phyloP scores from a whole-genome alignment of 2,888 invertebrate species.

The Monochamus alternatus region DNA sequence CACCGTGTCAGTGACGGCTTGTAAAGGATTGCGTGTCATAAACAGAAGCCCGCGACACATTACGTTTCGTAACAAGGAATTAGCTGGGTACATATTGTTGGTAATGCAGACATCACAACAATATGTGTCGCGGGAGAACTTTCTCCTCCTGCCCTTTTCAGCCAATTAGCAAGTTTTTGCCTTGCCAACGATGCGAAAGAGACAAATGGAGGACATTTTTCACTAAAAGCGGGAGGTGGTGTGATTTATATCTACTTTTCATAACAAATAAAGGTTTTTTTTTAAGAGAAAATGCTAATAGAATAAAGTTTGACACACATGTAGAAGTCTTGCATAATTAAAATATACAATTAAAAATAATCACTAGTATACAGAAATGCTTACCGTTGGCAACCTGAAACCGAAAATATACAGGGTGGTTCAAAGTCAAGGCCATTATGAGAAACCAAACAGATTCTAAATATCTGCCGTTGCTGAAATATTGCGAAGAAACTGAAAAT shows the following conservation, averaged over 20 bases:
- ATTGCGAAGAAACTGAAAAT: too few species aligned
- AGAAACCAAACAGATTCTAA: too few species aligned
- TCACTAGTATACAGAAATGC: too few species aligned
- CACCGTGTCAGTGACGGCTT: constrained; percentile 29
- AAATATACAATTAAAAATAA: too few species aligned
- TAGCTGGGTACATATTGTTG: constrained; percentile 12
- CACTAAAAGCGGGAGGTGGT: background rate
- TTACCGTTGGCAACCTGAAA: too few species aligned
- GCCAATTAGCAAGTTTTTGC: constrained; percentile 8
- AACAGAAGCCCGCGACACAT: constrained; percentile 19
- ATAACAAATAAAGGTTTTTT: too few species aligned
- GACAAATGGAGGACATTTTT: constrained; percentile 2
- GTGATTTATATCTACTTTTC: background rate
- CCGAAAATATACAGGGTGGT: too few species aligned
- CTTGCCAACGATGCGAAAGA: background rate
- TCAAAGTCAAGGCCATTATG: too few species aligned
- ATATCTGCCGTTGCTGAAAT: too few species aligned
- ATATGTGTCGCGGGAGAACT: constrained; percentile 14
- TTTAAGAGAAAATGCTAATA: too few species aligned
- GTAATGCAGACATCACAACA: constrained; percentile 31
- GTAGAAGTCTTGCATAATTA: too few species aligned
- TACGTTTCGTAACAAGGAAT: constrained; percentile 21
- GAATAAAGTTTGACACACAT: too few species aligned
- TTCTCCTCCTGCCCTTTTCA: background rate
- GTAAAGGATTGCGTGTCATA: constrained; percentile 30